Evolutionary conservation across 2,888 invertebrate species (phyloP), one percentile per base, ranked within the genome.

Genomic region (Ephialtes manifestator): DNA sequence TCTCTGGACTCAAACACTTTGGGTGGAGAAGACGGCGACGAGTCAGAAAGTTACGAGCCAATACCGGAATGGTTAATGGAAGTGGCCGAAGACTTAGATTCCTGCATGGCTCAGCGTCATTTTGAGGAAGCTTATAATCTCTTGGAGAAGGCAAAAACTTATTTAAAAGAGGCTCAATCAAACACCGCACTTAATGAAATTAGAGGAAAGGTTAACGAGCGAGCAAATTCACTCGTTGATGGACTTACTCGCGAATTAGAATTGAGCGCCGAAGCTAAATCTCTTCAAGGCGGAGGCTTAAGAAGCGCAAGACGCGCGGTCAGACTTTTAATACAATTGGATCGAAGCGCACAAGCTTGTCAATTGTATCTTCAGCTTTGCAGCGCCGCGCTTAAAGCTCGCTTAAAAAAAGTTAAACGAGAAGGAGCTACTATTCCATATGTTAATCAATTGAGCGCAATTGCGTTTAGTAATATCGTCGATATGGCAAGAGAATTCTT

Each of bases 1-100:
- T 93, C 93, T 3, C 87, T 93, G 0, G 93, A 94, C 35, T 93
- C 92, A 0, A 92, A 92, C 81, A 91, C 89, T 28, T 83, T 91
- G 71, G 93, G 93, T 18, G 87, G 88, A 77, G 93, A 93, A 0
- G 92, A 93, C 31, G 86, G 86, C 15, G 90, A 90, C 13, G 92
- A 92, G 18, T 87, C 87, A 0, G 90, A 92, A 28, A 89, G 88
- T 18, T 78, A 90, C 18, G 92, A 93, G 46, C 89, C 92, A 1
- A 94, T 94, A 58, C 98, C 98, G 0, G 98, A 98, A 91, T 99
- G 99, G 99, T 94, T 99, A 77, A 94, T 96, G 80, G 98, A 99
- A 94, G 96, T 98, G 4, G 97, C 98, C 0, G 99, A 99, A 93
- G 99, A 99, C 94, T 95, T 99, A 77, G 99, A 99, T 95, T 98